Evolutionary conservation across 2,113 vertebrate species (phyloP).

Genomic region (Pavo muticus): DNA sequence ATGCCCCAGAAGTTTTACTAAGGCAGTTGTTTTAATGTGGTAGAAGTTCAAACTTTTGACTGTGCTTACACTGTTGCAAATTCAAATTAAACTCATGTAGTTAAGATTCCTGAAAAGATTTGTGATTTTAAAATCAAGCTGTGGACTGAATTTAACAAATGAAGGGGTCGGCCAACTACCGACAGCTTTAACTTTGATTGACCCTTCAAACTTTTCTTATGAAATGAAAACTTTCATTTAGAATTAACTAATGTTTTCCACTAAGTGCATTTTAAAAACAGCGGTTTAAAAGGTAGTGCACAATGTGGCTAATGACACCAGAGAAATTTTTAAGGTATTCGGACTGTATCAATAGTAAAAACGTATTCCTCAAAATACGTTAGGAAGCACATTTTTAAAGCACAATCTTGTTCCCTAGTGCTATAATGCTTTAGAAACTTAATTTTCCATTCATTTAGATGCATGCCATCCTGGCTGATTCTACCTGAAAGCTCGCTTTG

Average conservation of each 20-base stretch:
- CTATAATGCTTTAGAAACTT: neutral
- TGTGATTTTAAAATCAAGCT: neutral
- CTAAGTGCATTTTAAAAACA: neutral
- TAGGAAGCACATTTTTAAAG: constrained; percentile 4
- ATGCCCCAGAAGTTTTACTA: neutral
- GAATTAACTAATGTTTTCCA: neutral
- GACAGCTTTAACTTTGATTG: neutral
- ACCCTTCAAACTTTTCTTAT: neutral
- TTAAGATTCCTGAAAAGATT: neutral
- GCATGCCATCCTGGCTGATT: neutral
- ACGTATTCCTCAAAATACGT: neutral
- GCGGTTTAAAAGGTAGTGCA: neutral
- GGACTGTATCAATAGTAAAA: neutral
- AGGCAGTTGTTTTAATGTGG: neutral
- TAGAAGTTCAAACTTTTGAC: neutral
- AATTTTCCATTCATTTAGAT: neutral
- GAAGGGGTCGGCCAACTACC: neutral
- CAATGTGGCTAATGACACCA: neutral
- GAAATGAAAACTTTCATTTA: neutral
- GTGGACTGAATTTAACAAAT: neutral
- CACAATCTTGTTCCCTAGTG: neutral
- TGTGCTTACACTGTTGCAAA: neutral
- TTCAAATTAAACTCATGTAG: neutral
- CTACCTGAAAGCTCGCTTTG: neutral
- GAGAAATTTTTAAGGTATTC: neutral